Evolutionary conservation across 37 sponge, comb jelly and placozoan genomes (phyloP).

Genomic region (Bolinopsis microptera): DNA sequence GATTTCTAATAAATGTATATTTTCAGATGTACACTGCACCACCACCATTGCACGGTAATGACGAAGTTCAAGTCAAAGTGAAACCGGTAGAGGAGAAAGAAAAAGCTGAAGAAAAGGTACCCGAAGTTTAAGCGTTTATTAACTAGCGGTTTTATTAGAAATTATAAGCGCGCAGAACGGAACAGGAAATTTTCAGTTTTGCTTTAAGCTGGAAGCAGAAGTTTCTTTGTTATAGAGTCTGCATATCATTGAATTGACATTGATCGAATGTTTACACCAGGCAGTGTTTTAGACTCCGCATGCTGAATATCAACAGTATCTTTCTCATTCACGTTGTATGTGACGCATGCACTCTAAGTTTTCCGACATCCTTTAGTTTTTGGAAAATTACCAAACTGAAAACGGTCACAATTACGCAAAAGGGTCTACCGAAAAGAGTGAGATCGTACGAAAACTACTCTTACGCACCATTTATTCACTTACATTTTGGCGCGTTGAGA

Average conservation of each 20-base stretch:
- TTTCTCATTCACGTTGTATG: background rate
- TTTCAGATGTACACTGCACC: slow-evolving; percentile 60
- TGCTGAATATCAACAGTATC: too few relatives aligned
- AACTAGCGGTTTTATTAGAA: too few relatives aligned
- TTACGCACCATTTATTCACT: slow-evolving; percentile 23
- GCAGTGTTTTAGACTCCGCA: too few relatives aligned
- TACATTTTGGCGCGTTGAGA: slow-evolving; percentile 27
- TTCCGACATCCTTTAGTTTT: background rate
- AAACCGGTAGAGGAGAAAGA: background rate
- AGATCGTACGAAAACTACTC: slow-evolving; percentile 1
- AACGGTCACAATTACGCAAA: background rate
- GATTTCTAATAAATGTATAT: too few relatives aligned
- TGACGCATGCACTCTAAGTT: background rate
- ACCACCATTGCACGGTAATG: background rate
- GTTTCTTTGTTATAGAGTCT: too few relatives aligned
- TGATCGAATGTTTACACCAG: too few relatives aligned
- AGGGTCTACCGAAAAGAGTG: slow-evolving; percentile 18
- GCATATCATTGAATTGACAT: too few relatives aligned
- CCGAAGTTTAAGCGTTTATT: background rate
- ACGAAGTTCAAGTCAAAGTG: background rate
- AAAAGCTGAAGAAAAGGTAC: background rate
- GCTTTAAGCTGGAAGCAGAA: too few relatives aligned
- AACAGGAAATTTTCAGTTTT: too few relatives aligned
- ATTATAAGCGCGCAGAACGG: too few relatives aligned
- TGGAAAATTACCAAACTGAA: background rate